Conservation (phyloP, 1,140 invertebrate genomes). For the Halictus rubicundus region DNA sequence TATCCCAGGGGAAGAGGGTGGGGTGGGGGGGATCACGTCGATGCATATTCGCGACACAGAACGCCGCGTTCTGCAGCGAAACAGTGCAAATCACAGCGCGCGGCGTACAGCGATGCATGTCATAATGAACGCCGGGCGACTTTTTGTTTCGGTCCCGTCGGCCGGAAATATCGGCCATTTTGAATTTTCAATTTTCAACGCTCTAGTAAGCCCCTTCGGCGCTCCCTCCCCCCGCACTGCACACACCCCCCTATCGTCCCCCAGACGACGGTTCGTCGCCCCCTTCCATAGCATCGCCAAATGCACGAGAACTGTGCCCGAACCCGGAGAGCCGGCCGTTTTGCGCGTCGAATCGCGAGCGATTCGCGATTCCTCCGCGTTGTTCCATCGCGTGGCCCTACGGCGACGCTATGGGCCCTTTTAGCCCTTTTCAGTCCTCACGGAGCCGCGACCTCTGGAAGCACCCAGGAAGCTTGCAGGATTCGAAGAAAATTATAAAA, state of each 20-base stretch:
- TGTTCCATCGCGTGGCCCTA: too few relatives aligned
- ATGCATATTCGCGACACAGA: neutral
- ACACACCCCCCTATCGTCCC: neutral
- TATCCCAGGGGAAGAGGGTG: too few relatives aligned
- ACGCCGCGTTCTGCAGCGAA: constrained; percentile 73
- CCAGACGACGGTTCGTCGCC: neutral
- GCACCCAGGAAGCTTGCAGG: too few relatives aligned
- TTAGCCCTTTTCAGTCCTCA: too few relatives aligned
- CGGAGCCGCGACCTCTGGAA: too few relatives aligned
- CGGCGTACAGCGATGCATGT: constrained; percentile 79
- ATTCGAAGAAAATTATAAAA: too few relatives aligned
- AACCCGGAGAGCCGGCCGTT: neutral
- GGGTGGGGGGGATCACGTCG: too few relatives aligned
- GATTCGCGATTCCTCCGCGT: too few relatives aligned
- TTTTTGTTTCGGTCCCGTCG: constrained; percentile 81
- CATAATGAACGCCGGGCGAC: constrained; percentile 79
- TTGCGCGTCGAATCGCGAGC: too few relatives aligned
- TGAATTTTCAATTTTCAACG: constrained; percentile 82
- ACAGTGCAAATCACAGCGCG: constrained; percentile 79
- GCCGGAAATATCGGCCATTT: constrained; percentile 81
- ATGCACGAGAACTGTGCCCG: constrained; percentile 18
- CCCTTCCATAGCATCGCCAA: constrained; percentile 14
- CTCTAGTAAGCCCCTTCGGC: constrained; percentile 78
- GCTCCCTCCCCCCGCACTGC: constrained; percentile 35
- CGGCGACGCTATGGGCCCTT: too few relatives aligned